These are phyloP conservation scores for Perizoma affinitatum DNA, from an alignment of 2,888 invertebrate genomes.

Conservation along the genomic window DNA sequence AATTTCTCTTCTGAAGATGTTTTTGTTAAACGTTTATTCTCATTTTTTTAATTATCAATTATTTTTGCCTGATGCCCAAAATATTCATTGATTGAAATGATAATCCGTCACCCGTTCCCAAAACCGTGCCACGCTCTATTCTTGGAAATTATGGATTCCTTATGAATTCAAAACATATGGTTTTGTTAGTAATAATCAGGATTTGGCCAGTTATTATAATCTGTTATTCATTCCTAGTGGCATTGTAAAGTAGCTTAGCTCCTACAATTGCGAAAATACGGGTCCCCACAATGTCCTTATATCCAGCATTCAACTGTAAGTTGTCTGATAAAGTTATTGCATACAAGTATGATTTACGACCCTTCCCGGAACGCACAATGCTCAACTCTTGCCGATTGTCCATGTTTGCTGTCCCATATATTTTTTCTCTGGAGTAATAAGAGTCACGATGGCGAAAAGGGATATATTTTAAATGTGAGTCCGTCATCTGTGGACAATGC, in stretches of 20 bases:
- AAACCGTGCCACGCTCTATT: slow-evolving; percentile 40
- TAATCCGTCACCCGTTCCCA: slow-evolving; percentile 36
- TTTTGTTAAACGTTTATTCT: too few relatives aligned
- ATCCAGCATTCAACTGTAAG: slow-evolving; percentile 36
- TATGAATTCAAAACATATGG: slow-evolving; percentile 44
- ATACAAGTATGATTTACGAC: slow-evolving; percentile 71
- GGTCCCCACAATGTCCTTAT: slow-evolving; percentile 30
- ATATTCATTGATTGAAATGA: slow-evolving; percentile 17
- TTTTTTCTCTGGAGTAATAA: slow-evolving; percentile 46
- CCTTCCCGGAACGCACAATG: slow-evolving; percentile 62
- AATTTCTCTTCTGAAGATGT: too few relatives aligned
- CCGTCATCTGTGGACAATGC: slow-evolving; percentile 79
- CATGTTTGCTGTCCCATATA: slow-evolving; percentile 42
- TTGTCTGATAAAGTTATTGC: slow-evolving; percentile 58
- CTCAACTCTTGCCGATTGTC: slow-evolving; percentile 77
- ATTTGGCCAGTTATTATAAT: slow-evolving; percentile 55
- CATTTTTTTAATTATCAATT: not conserved
- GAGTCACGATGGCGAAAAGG: slow-evolving; percentile 53
- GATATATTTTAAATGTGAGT: slow-evolving; percentile 58
- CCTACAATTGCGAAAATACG: slow-evolving; percentile 60
- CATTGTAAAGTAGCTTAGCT: slow-evolving; percentile 51
- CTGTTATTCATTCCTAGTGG: slow-evolving; percentile 55
- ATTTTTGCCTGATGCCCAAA: not conserved
- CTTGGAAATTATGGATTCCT: slow-evolving; percentile 49
- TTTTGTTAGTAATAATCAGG: slow-evolving; percentile 48